Evolutionary conservation across 2,888 invertebrate species (phyloP).

Genomic region (Drosophila fungiperda): DNA sequence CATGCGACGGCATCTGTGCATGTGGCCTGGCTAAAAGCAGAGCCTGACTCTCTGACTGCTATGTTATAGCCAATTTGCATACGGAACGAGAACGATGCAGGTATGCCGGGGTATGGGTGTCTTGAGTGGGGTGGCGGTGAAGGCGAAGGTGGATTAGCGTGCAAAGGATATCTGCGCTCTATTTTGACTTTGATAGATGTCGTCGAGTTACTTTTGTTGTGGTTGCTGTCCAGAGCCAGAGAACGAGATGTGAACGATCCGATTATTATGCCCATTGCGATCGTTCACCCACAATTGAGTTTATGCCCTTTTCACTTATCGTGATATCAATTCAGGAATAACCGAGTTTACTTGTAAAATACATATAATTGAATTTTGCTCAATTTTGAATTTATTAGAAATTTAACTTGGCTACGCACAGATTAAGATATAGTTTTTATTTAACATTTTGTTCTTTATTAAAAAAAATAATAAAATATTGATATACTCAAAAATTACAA

Average conservation of each 20-base stretch:
- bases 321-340: not conserved
- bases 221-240: constrained; percentile 16
- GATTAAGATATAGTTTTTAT: not conserved
- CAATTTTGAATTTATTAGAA: not conserved
- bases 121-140: not conserved
- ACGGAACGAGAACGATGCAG: constrained; percentile 9
- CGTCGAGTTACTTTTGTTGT: constrained; percentile 56
- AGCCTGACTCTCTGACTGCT: constrained; percentile 23
- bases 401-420: not conserved
- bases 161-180: constrained; percentile 75
- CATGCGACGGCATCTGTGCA: constrained; percentile 59
- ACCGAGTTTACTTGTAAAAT: not conserved
- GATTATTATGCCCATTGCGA: constrained; percentile 42
- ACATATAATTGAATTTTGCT: not conserved
- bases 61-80: constrained; percentile 74
- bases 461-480: not conserved
- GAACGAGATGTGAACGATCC: constrained; percentile 39
- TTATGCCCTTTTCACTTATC: constrained; percentile 5
- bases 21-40: constrained; percentile 40
- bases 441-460: not conserved
- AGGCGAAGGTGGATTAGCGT: constrained; percentile 14
- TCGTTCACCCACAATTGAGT: constrained; percentile 32
- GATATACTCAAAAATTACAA: too few relatives aligned
- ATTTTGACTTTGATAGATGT: constrained; percentile 85
- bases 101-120: not conserved